phyloP scores from a whole-genome alignment of 2,797 vertebrate genomes.

The Acrossocheilus wenchowensis region DNA sequence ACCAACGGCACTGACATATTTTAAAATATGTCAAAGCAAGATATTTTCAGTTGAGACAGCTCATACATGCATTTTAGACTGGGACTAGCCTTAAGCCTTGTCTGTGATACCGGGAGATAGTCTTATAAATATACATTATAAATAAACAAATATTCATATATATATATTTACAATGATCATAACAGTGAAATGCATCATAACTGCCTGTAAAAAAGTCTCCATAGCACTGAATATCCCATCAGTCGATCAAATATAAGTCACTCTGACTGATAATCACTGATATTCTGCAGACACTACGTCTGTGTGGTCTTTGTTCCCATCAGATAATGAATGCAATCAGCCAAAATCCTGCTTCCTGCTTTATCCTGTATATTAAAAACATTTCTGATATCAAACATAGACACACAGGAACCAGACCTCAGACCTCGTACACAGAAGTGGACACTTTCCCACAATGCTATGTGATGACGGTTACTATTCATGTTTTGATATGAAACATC shows the following conservation, averaged over 20 bases:
- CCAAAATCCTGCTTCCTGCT: conserved; percentile 55
- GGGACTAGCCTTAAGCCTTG: too few relatives aligned
- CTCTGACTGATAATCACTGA: neutral
- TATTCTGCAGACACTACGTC: neutral
- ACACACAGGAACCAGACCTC: conserved; percentile 65
- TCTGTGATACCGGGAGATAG: too few relatives aligned
- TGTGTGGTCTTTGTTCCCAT: neutral
- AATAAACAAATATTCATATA: too few relatives aligned
- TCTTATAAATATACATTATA: too few relatives aligned
- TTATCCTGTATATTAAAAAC: conserved; percentile 74
- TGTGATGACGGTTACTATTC: conserved; percentile 18
- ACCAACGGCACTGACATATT: too few relatives aligned
- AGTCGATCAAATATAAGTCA: neutral
- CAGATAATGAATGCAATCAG: neutral
- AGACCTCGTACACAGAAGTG: conserved; percentile 71
- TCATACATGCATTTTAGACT: too few relatives aligned
- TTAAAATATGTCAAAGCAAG: too few relatives aligned
- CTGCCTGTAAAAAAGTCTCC: neutral
- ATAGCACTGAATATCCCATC: neutral
- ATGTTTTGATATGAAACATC: neutral
- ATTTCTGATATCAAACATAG: conserved; percentile 71
- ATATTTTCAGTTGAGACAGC: too few relatives aligned
- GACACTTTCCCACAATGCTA: conserved; percentile 31
- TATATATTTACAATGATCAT: neutral
- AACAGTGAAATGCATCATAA: neutral